Percentiles rank a stretch among this genome's conserved stretches.
phyloP scores from a whole-genome alignment of 2,113 vertebrate genomes.

The Microtus oregoni region DNA sequence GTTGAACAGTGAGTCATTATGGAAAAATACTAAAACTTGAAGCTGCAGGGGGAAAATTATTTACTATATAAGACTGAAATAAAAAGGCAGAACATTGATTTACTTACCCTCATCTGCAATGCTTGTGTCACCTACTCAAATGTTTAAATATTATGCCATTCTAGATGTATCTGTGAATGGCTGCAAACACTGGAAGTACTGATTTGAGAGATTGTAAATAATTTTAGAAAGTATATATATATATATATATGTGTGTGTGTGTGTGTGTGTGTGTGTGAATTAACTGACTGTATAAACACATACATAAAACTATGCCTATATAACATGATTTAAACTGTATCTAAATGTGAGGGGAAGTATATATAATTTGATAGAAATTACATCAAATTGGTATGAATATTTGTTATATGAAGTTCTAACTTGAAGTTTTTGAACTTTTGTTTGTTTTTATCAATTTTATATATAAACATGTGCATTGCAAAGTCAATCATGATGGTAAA shows the following conservation, averaged over 20 bases:
- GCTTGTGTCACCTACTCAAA: not conserved
- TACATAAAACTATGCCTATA: not conserved
- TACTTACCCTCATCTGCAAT: not conserved
- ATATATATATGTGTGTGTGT: no score
- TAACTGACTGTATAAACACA: not conserved
- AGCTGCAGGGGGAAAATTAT: not conserved
- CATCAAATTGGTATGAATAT: not conserved
- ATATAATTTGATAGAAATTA: not conserved
- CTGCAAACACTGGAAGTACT: not conserved
- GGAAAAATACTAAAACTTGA: not conserved
- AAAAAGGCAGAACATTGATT: not conserved
- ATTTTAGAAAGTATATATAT: not conserved
- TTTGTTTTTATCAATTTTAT: not conserved
- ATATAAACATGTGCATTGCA: not conserved
- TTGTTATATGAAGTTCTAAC: not conserved
- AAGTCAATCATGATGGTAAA: constrained; percentile 14
- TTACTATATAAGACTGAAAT: not conserved
- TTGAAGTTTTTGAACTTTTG: not conserved
- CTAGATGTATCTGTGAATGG: not conserved
- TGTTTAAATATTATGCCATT: not conserved
- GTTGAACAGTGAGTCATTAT: not conserved
- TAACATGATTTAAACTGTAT: not conserved
- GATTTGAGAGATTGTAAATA: not conserved
- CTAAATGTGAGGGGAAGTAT: not conserved
- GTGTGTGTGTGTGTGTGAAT: not conserved